Evolutionary conservation across 2,888 invertebrate genomes (phyloP).

Genomic region (Thumatha senex): DNA sequence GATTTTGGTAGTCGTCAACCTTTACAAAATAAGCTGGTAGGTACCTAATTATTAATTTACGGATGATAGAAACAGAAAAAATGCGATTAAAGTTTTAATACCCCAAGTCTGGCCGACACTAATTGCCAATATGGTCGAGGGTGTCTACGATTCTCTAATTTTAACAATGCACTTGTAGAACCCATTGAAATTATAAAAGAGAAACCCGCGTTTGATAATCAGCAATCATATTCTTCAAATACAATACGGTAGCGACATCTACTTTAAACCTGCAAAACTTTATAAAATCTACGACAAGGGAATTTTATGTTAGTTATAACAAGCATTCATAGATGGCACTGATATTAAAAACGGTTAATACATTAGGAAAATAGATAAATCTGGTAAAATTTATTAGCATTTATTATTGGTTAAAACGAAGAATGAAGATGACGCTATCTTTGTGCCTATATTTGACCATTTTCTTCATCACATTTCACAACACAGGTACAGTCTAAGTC

Average conservation of each 20-base stretch:
- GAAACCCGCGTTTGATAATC: too few species aligned
- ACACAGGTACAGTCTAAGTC: too few species aligned
- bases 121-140: too few species aligned
- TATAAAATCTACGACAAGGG: not conserved
- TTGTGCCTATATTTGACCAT: conserved; percentile 20
- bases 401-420: conserved; percentile 10
- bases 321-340: not conserved
- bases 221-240: not conserved
- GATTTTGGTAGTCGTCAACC: too few species aligned
- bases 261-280: not conserved
- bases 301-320: not conserved
- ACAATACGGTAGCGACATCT: not conserved
- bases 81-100: too few species aligned
- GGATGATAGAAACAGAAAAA: too few species aligned
- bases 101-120: too few species aligned
- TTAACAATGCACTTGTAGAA: too few species aligned
- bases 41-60: too few species aligned
- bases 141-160: too few species aligned
- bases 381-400: not conserved
- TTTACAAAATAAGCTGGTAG: too few species aligned
- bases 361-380: not conserved
- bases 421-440: conserved; percentile 30
- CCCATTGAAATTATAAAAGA: too few species aligned
- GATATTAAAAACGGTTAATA: not conserved
- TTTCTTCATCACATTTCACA: conserved; percentile 14